phyloP scores from a whole-genome alignment of 2,113 vertebrate genomes.

The Alces alces region DNA sequence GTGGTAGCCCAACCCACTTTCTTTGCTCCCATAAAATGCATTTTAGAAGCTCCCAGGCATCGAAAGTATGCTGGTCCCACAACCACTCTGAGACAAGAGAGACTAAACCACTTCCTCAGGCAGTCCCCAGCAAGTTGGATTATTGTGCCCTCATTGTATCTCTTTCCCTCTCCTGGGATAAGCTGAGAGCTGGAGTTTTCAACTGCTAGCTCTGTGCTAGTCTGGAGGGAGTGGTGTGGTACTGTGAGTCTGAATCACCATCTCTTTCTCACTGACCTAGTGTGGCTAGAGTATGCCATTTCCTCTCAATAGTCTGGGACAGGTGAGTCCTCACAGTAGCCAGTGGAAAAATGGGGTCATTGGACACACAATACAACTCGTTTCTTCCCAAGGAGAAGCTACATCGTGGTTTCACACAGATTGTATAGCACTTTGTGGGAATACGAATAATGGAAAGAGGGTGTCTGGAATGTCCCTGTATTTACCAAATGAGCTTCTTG shows the following conservation, averaged over 20 bases:
- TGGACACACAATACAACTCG: background rate
- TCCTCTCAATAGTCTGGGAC: background rate
- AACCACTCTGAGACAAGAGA: background rate
- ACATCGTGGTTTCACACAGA: background rate
- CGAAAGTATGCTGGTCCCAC: background rate
- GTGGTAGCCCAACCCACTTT: background rate
- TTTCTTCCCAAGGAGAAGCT: background rate
- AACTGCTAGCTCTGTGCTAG: background rate
- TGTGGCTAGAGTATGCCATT: background rate
- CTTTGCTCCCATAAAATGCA: background rate
- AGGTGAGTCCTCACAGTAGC: background rate
- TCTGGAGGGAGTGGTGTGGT: background rate
- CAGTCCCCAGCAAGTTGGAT: background rate
- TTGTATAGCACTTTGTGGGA: background rate
- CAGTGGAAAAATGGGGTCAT: background rate
- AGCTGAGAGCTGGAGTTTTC: background rate
- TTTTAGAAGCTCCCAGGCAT: background rate
- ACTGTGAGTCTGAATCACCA: background rate
- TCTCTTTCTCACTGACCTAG: background rate
- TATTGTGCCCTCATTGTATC: background rate
- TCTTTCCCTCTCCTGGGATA: background rate
- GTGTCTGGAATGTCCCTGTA: background rate
- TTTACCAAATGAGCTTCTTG: background rate
- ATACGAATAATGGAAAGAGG: background rate
- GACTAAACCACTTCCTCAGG: background rate